Evolutionary conservation across 2,113 vertebrate genomes (phyloP), one percentile per base, ranked within the genome.

Genomic region (Ptilorrhoa leucosticta): DNA sequence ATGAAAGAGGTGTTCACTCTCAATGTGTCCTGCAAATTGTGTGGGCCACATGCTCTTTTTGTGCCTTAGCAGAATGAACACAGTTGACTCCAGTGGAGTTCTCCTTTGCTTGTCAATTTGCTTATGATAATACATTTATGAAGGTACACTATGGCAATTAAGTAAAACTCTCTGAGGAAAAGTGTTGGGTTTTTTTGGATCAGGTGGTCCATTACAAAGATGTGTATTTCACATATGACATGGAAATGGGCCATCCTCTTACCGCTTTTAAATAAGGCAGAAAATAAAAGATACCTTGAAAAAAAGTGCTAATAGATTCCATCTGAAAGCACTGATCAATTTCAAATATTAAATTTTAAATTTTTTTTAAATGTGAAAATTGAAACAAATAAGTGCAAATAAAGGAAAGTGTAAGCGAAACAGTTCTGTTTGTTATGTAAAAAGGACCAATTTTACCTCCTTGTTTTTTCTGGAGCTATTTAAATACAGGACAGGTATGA

Each of bases 131-230:
- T 18, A n/a, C 9, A 22, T 61, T 92, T 70, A 57, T n/a, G 27
- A 80, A 79, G 31, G 10, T 71, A 61, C 21, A 35, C 5, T 11
- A 4, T n/a, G 18, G 22, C 13, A 28, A 17, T 28, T 16, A 89
- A 86, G 14, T 45, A 71, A 90, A 90, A 78, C 8, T 75, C 45
- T 21, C 13, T 10, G 13, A 75, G 11, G n/a, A 69, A 83, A 75
- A 65, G 2, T 26, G n/a, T 2, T 33, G 8, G 0, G 0, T 61
- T 22, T 68, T 80, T 75, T 66, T 37, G 2, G 64, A 40, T 85
- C 22, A 16, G 4, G 5, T 48, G 9, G 6, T 68, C 10, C 11
- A 42, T 56, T 40, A 10, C 42, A 58, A 57, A 83, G 13, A 37
- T 24, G 0, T 19, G 7, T 54, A 37, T 92, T 88, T 79, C 45